phyloP scores from a whole-genome alignment of 1,140 invertebrate species.

The Bombus turneri region DNA sequence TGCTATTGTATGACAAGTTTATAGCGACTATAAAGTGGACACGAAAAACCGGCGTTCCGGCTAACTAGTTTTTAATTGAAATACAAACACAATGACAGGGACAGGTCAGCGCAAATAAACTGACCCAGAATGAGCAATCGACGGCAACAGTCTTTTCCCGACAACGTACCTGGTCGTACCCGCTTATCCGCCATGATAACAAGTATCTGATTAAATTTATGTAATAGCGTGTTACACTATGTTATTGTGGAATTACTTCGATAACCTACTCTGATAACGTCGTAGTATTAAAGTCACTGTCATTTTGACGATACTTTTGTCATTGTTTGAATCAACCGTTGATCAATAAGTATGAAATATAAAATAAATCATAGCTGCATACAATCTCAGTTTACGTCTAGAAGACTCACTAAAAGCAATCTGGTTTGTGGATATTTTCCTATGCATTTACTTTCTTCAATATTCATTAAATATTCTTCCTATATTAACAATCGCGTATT shows the following conservation, averaged over 20 bases:
- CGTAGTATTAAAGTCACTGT: slow-evolving; percentile 60
- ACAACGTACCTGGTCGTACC: slow-evolving; percentile 68
- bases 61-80: slow-evolving; percentile 25
- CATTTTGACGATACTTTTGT: slow-evolving; percentile 55
- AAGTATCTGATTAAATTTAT: slow-evolving; percentile 77
- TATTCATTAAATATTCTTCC: neutral
- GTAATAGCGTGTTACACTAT: slow-evolving; percentile 69
- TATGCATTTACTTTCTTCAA: no score
- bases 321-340: slow-evolving; percentile 4
- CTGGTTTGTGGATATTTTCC: neutral
- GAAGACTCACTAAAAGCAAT: neutral
- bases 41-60: neutral
- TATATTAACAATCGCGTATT: neutral
- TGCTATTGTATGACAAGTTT: neutral
- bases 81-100: neutral
- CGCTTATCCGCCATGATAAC: slow-evolving; percentile 70
- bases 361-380: slow-evolving; percentile 11
- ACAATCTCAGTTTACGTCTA: neutral
- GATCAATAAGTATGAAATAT: neutral
- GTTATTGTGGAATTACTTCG: slow-evolving; percentile 73
- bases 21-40: neutral
- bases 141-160: slow-evolving; percentile 63
- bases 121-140: slow-evolving; percentile 53
- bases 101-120: neutral
- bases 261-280: slow-evolving; percentile 73